These are phyloP conservation scores for Zootoca vivipara DNA, from an alignment of 2,113 vertebrate genomes.

Conservation along the genomic window DNA sequence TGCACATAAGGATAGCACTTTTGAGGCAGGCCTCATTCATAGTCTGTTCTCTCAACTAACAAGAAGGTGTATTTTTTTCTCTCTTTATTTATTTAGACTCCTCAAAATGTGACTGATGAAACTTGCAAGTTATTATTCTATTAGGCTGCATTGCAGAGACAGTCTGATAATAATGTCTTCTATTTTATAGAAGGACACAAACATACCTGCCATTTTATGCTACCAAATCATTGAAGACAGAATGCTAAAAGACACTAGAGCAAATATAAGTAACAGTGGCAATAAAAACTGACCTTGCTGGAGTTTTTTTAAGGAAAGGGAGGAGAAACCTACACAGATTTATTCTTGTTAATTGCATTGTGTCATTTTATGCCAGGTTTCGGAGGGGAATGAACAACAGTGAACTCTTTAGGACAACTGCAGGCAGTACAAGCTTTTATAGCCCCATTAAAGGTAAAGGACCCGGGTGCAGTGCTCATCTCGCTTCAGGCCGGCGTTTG, in stretches of 20 bases:
- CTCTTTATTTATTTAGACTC: not conserved
- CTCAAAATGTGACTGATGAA: not conserved
- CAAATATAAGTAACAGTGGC: not conserved
- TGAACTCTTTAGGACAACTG: not conserved
- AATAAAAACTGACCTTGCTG: not conserved
- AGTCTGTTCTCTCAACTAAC: not conserved
- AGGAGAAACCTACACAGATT: not conserved
- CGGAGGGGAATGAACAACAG: not conserved
- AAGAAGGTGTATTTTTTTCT: not conserved
- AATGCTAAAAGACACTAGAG: not conserved
- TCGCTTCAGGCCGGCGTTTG: no score
- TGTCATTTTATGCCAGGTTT: not conserved
- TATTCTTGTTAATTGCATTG: not conserved
- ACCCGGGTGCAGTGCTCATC: no score
- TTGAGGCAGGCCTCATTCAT: no score
- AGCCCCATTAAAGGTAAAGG: not conserved
- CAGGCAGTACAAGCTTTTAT: not conserved
- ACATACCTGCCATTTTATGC: not conserved
- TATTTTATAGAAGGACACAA: not conserved
- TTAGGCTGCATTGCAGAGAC: not conserved
- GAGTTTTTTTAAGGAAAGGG: not conserved
- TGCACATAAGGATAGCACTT: no score
- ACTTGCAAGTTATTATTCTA: slow-evolving; percentile 4
- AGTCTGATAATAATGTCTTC: not conserved
- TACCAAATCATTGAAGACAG: not conserved